A percentile compares a stretch with the other conserved stretches of the same genome.
These are phyloP conservation scores for Ectobius pallidus DNA, from an alignment of 2,888 invertebrate species.

Conservation along the genomic window DNA sequence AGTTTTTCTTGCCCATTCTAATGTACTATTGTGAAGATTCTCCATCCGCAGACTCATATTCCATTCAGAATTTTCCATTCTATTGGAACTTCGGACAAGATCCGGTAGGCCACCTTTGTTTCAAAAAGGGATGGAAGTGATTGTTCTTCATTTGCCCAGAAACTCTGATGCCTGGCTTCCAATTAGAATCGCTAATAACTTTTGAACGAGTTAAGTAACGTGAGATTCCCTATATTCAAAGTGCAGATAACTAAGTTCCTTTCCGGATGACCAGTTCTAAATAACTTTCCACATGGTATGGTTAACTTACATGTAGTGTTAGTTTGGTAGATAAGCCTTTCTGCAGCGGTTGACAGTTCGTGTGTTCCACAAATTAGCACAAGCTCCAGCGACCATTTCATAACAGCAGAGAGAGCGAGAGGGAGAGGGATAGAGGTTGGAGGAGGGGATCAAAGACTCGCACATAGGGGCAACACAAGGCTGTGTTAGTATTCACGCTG, in stretches of 20 bases:
- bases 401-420: slow-evolving; percentile 2
- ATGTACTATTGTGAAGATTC: too few species aligned
- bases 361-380: slow-evolving; percentile 28
- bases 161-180: too few species aligned
- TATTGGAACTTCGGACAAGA: too few species aligned
- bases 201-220: too few species aligned
- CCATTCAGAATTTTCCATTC: too few species aligned
- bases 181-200: too few species aligned
- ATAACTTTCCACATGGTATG: slow-evolving; percentile 22
- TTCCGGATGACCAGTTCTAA: slow-evolving; percentile 8
- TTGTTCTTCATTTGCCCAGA: too few species aligned
- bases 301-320: slow-evolving; percentile 4
- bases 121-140: too few species aligned
- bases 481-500: slow-evolving; percentile 29
- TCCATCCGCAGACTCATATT: too few species aligned
- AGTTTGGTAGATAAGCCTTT: slow-evolving; percentile 15
- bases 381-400: slow-evolving; percentile 32
- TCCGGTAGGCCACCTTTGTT: too few species aligned
- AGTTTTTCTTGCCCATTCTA: too few species aligned
- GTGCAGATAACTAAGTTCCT: slow-evolving; percentile 10
- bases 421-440: too few species aligned
- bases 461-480: background rate
- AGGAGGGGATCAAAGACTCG: slow-evolving; percentile 13
- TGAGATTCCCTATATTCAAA: background rate
- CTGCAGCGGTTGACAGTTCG: background rate